Evolutionary conservation across 2,888 invertebrate species (phyloP), one percentile per base, ranked within the genome.

Genomic region (Patella ulyssiponensis): DNA sequence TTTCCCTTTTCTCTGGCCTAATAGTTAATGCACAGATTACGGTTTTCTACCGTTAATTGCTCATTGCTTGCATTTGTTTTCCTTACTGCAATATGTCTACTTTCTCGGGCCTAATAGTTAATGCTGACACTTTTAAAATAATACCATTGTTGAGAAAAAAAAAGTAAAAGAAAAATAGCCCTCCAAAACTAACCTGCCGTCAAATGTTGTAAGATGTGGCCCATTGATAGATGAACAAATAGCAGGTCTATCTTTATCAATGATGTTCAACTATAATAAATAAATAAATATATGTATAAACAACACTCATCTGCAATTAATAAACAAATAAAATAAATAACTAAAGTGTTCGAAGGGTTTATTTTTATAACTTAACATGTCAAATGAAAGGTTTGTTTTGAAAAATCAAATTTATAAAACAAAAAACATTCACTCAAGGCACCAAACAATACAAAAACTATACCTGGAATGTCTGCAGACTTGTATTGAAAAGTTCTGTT

Each of bases 201-300:
- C 81, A 77, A 81, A 82, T 44, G 83, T 82, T 20, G 20, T 79
- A 17, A 83, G 64, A 69, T 78, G 81, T n/a, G 75, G 72, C 11
- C 76, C 77, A 77, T 70, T 80, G 5, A 79, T 73, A 9, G 80
- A 79, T 14, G 69, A 75, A 75, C 83, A 83, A 11, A 81, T 78
- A 15, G 75, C 76, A 54, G 54, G 69, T 12, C 54, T 80, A 56
- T 83, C 83, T 0, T 71, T 12, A 75, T 83, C 77, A n/a, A 77
- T 79, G 7, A 78, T 80, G 56, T 70, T 71, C 12, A 80, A 76
- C 76, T 79, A 54, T 11, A 70, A 76, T 7, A 54, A 77, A 23
- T 64, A 64, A 23, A 71, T 14, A 73, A 53, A 54, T 76, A 7
- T 44, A 9, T 44, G 7, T 44, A 44, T 44, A 7, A 44, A 44